Percentiles rank a stretch among this genome's conserved stretches.
phyloP scores from a whole-genome alignment of 2,888 invertebrate genomes.

The Campoplex nolae region DNA sequence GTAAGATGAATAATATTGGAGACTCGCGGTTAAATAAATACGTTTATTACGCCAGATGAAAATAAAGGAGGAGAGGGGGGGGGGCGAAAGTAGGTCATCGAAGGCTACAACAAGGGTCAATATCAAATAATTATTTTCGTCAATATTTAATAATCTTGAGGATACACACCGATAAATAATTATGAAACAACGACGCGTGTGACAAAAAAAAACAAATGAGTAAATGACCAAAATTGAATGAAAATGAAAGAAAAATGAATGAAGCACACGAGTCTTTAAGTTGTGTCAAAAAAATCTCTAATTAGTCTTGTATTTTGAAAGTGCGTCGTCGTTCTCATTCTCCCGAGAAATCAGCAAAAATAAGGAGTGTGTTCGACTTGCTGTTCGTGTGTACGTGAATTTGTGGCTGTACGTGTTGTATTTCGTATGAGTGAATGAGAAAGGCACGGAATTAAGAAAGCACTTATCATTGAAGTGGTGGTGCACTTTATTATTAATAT shows the following conservation, averaged over 20 bases:
- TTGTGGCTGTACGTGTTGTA: constrained; percentile 7
- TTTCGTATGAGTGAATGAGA: constrained; percentile 72
- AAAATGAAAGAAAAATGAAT: constrained; percentile 16
- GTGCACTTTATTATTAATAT: constrained; percentile 68
- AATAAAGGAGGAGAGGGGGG: background rate
- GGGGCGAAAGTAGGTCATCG: constrained; percentile 43
- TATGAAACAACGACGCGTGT: constrained; percentile 52
- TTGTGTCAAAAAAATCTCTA: constrained; percentile 32
- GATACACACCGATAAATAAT: constrained; percentile 66
- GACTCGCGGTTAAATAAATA: constrained; percentile 76
- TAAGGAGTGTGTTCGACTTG: background rate
- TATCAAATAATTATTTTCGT: constrained; percentile 40
- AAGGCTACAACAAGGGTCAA: constrained; percentile 41
- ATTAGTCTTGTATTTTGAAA: constrained; percentile 49
- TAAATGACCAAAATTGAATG: constrained; percentile 39
- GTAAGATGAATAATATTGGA: constrained; percentile 40
- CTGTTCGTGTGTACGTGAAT: constrained; percentile 23
- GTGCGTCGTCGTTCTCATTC: constrained; percentile 53
- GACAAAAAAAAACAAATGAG: constrained; percentile 5
- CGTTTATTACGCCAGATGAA: constrained; percentile 71
- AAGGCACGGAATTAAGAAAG: constrained; percentile 83
- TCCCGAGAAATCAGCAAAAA: constrained; percentile 54
- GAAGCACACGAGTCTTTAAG: constrained; percentile 14
- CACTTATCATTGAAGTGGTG: constrained; percentile 76
- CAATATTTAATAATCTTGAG: constrained; percentile 21